These are phyloP conservation scores for Lithophane ornitopus DNA, from an alignment of 2,888 invertebrate genomes.

Conservation along the genomic window DNA sequence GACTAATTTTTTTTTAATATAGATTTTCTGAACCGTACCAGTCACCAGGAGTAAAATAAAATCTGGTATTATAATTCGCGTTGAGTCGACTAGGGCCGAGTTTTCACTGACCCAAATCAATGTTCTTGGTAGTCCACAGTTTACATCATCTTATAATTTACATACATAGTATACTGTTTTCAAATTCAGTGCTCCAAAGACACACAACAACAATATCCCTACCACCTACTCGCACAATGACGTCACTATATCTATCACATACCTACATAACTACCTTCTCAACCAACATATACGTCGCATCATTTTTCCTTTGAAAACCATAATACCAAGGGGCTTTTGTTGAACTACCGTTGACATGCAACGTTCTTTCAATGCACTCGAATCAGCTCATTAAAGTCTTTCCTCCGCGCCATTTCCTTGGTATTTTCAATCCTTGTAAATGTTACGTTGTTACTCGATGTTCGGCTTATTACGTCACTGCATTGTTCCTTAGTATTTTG, in stretches of 20 bases:
- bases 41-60: too few relatives aligned
- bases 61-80: too few relatives aligned
- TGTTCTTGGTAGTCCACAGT: too few relatives aligned
- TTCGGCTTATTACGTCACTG: slow-evolving; percentile 70
- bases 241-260: slow-evolving; percentile 40
- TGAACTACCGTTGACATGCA: slow-evolving; percentile 70
- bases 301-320: slow-evolving; percentile 80
- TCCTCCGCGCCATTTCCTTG: slow-evolving; percentile 82
- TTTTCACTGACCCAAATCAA: too few relatives aligned
- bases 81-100: too few relatives aligned
- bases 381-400: slow-evolving; percentile 84
- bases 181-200: not conserved
- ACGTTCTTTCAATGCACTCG: slow-evolving; percentile 75
- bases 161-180: not conserved
- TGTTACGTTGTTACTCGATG: slow-evolving; percentile 68
- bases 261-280: slow-evolving; percentile 12
- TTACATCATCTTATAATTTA: not conserved
- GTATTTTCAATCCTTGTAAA: slow-evolving; percentile 73
- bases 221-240: slow-evolving; percentile 42
- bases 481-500: slow-evolving; percentile 53
- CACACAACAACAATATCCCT: slow-evolving; percentile 7
- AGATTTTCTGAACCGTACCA: too few relatives aligned
- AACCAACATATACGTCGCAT: slow-evolving; percentile 48
- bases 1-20: too few relatives aligned
- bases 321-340: slow-evolving; percentile 76